Conservation (phyloP, 2,888 invertebrate genomes). For the Artemia sinica region DNA sequence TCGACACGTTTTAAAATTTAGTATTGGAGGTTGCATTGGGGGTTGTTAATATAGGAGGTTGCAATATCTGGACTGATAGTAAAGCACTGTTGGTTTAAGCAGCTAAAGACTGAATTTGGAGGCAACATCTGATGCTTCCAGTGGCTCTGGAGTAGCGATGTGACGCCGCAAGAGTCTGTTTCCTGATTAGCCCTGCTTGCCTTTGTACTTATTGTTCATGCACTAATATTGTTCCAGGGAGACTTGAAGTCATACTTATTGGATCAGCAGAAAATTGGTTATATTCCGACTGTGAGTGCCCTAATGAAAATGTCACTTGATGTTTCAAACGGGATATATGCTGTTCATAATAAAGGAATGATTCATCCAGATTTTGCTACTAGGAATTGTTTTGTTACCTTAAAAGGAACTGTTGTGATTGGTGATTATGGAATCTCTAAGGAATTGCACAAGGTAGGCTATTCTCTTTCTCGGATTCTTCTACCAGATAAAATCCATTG, state of each 20-base stretch:
- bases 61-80: no score
- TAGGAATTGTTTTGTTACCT: slow-evolving; percentile 50
- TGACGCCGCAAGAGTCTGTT: no score
- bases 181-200: no score
- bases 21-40: no score
- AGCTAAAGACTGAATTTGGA: no score
- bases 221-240: not conserved
- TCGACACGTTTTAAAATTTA: no score
- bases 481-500: no score
- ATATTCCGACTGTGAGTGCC: slow-evolving; percentile 1
- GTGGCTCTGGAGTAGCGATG: no score
- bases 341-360: slow-evolving; percentile 24
- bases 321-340: slow-evolving; percentile 23
- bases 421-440: slow-evolving; percentile 52
- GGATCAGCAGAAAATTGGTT: slow-evolving; percentile 2
- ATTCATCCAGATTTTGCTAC: slow-evolving; percentile 45
- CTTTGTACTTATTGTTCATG: not conserved
- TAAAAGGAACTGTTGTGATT: slow-evolving; percentile 50
- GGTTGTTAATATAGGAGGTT: no score
- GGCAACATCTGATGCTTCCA: no score
- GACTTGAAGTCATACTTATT: not conserved
- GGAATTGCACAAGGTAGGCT: slow-evolving; percentile 41
- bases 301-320: slow-evolving; percentile 21
- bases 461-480: no score
- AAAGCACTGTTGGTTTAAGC: no score